Evolutionary conservation across 2,797 vertebrate species (phyloP).

Genomic region (Lateolabrax maculatus): DNA sequence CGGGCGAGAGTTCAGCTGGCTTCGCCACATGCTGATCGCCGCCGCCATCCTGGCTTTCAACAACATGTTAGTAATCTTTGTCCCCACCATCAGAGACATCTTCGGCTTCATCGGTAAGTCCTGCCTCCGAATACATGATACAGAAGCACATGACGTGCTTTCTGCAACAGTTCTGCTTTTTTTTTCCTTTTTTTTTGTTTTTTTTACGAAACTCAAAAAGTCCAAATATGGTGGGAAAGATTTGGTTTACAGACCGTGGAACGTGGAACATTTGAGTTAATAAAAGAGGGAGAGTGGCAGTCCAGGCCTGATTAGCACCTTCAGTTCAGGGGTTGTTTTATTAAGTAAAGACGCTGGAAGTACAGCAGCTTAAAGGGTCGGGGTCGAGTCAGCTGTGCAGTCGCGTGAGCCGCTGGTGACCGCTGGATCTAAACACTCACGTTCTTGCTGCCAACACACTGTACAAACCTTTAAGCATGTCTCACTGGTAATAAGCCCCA

Average conservation of each 20-base stretch:
- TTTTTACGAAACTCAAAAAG: neutral
- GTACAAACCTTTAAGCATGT: neutral
- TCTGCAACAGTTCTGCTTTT: neutral
- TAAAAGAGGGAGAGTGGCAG: neutral
- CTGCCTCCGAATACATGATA: neutral
- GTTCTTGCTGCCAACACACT: neutral
- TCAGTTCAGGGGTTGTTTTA: slow-evolving; percentile 39
- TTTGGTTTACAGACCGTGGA: neutral
- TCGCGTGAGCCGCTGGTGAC: slow-evolving; percentile 45
- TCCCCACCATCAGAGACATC: slow-evolving; percentile 97
- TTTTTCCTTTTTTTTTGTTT: too few species aligned
- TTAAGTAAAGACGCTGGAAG: slow-evolving; percentile 28
- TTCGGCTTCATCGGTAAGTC: slow-evolving; percentile 98
- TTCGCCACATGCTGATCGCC: slow-evolving; percentile 92
- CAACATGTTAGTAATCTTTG: slow-evolving; percentile 95
- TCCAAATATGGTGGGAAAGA: neutral
- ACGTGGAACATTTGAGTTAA: neutral
- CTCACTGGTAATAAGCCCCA: neutral
- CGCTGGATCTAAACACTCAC: neutral
- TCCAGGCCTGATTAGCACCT: slow-evolving; percentile 11
- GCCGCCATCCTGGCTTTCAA: slow-evolving; percentile 89
- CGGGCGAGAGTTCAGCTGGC: slow-evolving; percentile 93
- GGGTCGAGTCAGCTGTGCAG: slow-evolving; percentile 43
- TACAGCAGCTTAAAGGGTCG: slow-evolving; percentile 47
- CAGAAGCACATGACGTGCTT: too few species aligned